phyloP scores from a whole-genome alignment of 2,888 invertebrate genomes.

The Tupiocoris notatus region DNA sequence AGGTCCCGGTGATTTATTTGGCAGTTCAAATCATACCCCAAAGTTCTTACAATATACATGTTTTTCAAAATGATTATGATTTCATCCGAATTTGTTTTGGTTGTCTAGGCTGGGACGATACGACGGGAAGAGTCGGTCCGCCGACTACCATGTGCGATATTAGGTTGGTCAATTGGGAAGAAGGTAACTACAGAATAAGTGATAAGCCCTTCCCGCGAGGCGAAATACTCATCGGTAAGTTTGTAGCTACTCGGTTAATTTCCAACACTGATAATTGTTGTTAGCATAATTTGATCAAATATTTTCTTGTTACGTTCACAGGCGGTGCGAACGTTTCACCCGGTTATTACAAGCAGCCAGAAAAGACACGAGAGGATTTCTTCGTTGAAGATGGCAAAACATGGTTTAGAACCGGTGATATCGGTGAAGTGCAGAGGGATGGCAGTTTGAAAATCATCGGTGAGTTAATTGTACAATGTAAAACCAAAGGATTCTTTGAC shows the following conservation, averaged over 20 bases:
- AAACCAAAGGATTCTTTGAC: too few relatives aligned
- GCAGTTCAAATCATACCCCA: too few relatives aligned
- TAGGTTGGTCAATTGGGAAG: constrained; percentile 87
- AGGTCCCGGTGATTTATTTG: too few relatives aligned
- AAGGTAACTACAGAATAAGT: constrained; percentile 83
- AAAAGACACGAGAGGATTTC: constrained; percentile 88
- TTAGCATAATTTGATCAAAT: background rate
- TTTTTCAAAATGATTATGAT: too few relatives aligned
- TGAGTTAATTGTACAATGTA: too few relatives aligned
- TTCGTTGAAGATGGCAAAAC: constrained; percentile 73
- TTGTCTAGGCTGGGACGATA: constrained; percentile 58
- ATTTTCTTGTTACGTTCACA: constrained; percentile 50
- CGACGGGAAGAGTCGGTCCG: constrained; percentile 82
- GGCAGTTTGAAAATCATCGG: constrained; percentile 96
- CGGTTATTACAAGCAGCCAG: constrained; percentile 90
- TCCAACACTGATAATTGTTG: too few relatives aligned
- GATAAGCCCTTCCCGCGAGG: constrained; percentile 85
- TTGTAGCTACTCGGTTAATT: too few relatives aligned
- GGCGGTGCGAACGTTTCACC: constrained; percentile 88
- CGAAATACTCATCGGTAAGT: constrained; percentile 64
- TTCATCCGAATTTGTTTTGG: background rate
- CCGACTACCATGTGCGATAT: constrained; percentile 83
- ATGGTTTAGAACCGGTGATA: constrained; percentile 97
- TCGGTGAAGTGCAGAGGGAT: constrained; percentile 89
- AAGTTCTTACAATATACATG: background rate